These are phyloP conservation scores for Apolygus lucorum DNA, from an alignment of 1,140 invertebrate genomes.

Conservation along the genomic window DNA sequence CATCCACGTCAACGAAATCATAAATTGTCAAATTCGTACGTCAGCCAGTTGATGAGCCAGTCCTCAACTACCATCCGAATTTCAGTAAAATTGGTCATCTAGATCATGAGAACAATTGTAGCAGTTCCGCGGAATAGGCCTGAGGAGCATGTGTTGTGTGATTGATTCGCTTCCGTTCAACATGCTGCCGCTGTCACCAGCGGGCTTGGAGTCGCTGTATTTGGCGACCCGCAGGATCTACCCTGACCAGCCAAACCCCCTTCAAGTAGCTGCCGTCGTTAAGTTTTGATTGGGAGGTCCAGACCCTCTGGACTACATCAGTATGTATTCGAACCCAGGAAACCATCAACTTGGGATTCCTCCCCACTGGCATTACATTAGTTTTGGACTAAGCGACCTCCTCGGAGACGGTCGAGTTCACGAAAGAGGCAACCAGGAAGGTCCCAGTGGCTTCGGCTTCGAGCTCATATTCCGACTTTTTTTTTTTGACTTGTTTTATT, in stretches of 20 bases:
- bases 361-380: conserved; percentile 93
- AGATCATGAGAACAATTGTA: no score
- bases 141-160: conserved; percentile 82
- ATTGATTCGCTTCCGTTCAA: conserved; percentile 46
- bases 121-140: no score
- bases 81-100: no score
- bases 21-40: no score
- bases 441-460: conserved; percentile 82
- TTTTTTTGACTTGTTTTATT: no score
- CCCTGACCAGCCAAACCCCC: conserved; percentile 81
- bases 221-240: conserved; percentile 70
- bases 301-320: conserved; percentile 92
- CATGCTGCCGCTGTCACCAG: conserved; percentile 37
- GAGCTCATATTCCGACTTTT: no score
- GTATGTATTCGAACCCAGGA: conserved; percentile 87
- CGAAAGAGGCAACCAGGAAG: conserved; percentile 51
- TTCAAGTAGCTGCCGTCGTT: conserved; percentile 84
- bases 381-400: conserved; percentile 87
- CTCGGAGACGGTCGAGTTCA: conserved; percentile 90
- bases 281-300: conserved; percentile 95
- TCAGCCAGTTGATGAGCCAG: no score
- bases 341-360: conserved; percentile 64
- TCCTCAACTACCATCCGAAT: no score
- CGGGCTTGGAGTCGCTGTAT: conserved; percentile 74
- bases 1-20: no score